Evolutionary conservation across 2,113 vertebrate species (phyloP), one percentile per base, ranked within the genome.

Genomic region (Rostratula benghalensis): DNA sequence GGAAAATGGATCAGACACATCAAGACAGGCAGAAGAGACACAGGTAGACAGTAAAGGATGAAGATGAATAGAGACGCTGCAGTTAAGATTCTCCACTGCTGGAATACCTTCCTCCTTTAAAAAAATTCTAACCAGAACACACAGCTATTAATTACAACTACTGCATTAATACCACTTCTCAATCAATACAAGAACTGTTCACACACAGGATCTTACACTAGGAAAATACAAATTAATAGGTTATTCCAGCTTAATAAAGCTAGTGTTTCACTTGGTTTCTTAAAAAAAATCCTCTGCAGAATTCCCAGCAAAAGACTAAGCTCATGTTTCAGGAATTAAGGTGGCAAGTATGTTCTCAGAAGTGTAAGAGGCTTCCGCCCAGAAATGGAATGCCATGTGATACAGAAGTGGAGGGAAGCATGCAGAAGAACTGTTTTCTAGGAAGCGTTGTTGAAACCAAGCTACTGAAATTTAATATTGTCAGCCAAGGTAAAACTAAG

Each of bases 361-460:
- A 69, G 45, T 0, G 0, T 10, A 83, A 54, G 56, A 81, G 22
- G 30, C 1, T 0, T 46, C 80, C 90, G 68, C 15, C 20, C 56
- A 56, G 51, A 22, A 43, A 37, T 54, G 31, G 63, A 76, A n/a
- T 31, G 60, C 0, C 0, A 1, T 1, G 1, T 6, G 63, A 31
- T 37, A 8, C 51, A 64, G 37, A 85, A 68, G 30, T 0, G 2
- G 11, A 71, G 6, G 25, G 43, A 88, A 64, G 69, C 13, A 31
- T 8, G 13, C 54, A 64, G 61, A 30, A 56, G 51, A 31, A n/a
- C 25, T 18, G 2, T 35, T 12, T 39, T 70, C 78, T 59, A 43
- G 24, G 37, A 53, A 63, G 8, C 3, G 3, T 0, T n/a, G 50
- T 15, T 71, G 16, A 80, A 75, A 15, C 7, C 8, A 77, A 33